Percentiles rank a stretch among this genome's conserved stretches.
Evolutionary conservation across 1,140 invertebrate genomes (phyloP).

Genomic region (Drosophila fuyamai): DNA sequence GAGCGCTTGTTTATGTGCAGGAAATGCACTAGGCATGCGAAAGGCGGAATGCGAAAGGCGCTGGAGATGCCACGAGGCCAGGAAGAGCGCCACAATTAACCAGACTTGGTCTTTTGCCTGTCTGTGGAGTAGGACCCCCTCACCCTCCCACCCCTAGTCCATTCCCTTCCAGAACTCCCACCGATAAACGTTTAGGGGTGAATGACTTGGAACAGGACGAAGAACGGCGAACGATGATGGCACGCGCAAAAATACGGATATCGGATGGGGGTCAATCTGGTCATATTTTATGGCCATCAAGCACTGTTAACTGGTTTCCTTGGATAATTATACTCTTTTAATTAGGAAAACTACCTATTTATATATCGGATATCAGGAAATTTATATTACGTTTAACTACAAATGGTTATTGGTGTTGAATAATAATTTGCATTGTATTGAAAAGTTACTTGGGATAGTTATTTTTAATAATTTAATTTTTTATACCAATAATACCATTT

Average conservation of each 20-base stretch:
- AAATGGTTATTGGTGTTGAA: too few relatives aligned
- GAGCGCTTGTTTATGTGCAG: slow-evolving; percentile 74
- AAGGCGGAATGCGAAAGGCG: slow-evolving; percentile 1
- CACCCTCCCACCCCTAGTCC: too few relatives aligned
- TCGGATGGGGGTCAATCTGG: neutral
- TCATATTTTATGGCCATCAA: neutral
- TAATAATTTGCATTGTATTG: too few relatives aligned
- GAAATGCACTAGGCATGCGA: slow-evolving; percentile 62
- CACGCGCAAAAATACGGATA: neutral
- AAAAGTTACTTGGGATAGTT: too few relatives aligned
- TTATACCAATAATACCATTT: too few relatives aligned
- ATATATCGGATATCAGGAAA: too few relatives aligned
- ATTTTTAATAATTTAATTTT: too few relatives aligned
- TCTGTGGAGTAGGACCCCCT: slow-evolving; percentile 6
- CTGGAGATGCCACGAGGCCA: slow-evolving; percentile 64
- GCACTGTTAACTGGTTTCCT: neutral
- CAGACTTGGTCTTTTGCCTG: slow-evolving; percentile 70
- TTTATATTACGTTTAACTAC: too few relatives aligned
- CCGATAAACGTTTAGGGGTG: slow-evolving; percentile 55
- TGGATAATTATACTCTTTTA: too few relatives aligned
- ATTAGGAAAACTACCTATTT: too few relatives aligned
- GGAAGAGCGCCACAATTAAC: slow-evolving; percentile 70
- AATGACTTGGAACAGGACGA: slow-evolving; percentile 49
- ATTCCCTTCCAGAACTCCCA: slow-evolving; percentile 1
- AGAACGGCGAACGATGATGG: slow-evolving; percentile 2